Base-by-base conservation (phyloP, 2,113 vertebrate genomes). In the Microtus pennsylvanicus region DNA sequence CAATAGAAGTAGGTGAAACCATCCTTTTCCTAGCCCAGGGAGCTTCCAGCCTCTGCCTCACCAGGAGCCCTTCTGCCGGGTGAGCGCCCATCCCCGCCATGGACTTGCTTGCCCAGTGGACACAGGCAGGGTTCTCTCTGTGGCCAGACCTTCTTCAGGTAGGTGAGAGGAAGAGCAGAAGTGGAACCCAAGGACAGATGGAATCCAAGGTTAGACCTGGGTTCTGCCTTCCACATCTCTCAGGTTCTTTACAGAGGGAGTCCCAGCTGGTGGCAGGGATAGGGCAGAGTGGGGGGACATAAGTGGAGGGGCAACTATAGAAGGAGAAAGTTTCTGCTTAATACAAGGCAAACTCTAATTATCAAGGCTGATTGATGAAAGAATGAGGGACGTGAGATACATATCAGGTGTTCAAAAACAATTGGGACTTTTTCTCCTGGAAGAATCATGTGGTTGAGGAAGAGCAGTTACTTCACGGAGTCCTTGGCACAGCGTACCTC, bases 121-220 rank as follows among this genome's bases (percentile, higher is more conserved):
- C 52, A 30, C 17, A 87, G 58, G 61, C 14, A 0, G 2, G 28
- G 33, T 52, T 91, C 77, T 96, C 47, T 91, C 45, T 74, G 42
- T 78, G 74, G 63, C 21, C 58, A 87, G 47, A 24, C 26, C 35
- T 94, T 65, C 87, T 45, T 83, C 87, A 90, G 87, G 90, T 67
- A 52, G 75, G 92, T 78, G 47, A 70, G 74, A n/a, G 77, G 75
- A 47, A 55, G 72, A 81, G 4, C 55, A 50, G 28, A 91, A 28
- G 6, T 5, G 12, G 10, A 55, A 45, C 26, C 45, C 3, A 35
- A 55, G 58, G 69, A 90, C 52, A 89, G 61, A 45, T 50, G 67
- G 67, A 12, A 63, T 50, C 67, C 67, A 75, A 93, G 67, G n/a
- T 78, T 26, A 45, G 58, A 63, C 26, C 50, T 26, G 58, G 28